phyloP scores from a whole-genome alignment of 1,140 invertebrate species.

The Oryzaephilus surinamensis region DNA sequence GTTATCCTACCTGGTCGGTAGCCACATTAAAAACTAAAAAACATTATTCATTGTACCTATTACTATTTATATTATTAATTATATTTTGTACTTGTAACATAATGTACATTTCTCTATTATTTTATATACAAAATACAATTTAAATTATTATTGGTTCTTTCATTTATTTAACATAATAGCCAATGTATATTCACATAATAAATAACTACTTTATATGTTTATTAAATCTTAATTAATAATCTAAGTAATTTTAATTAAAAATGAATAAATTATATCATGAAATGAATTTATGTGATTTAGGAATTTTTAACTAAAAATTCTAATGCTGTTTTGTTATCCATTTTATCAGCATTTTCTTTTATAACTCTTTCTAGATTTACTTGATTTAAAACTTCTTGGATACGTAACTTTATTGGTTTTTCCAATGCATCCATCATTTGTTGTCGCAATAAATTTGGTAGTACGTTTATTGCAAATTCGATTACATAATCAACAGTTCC shows the following conservation, averaged over 20 bases:
- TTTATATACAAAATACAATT: conserved; percentile 34
- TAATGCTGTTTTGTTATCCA: conserved; percentile 46
- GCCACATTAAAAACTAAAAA: conserved; percentile 21
- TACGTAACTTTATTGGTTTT: conserved; percentile 54
- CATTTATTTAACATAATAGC: background rate
- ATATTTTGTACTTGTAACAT: conserved; percentile 33
- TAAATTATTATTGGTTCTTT: conserved; percentile 19
- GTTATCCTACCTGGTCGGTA: conserved; percentile 20
- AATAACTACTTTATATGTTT: background rate
- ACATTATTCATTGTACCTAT: conserved; percentile 24
- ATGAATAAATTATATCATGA: too few species aligned
- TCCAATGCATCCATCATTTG: conserved; percentile 76
- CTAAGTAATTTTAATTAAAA: too few species aligned
- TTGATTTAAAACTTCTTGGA: conserved; percentile 57
- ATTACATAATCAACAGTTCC: conserved; percentile 71
- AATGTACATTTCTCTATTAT: conserved; percentile 34
- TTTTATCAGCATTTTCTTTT: conserved; percentile 50
- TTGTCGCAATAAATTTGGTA: conserved; percentile 72
- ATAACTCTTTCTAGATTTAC: conserved; percentile 62
- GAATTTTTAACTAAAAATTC: conserved; percentile 13
- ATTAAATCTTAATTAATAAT: too few species aligned
- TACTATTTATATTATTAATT: conserved; percentile 33
- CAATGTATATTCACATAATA: background rate
- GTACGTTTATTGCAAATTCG: conserved; percentile 64
- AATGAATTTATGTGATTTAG: too few species aligned